phyloP scores from a whole-genome alignment of 2,797 vertebrate species.

The Chelonia mydas region DNA sequence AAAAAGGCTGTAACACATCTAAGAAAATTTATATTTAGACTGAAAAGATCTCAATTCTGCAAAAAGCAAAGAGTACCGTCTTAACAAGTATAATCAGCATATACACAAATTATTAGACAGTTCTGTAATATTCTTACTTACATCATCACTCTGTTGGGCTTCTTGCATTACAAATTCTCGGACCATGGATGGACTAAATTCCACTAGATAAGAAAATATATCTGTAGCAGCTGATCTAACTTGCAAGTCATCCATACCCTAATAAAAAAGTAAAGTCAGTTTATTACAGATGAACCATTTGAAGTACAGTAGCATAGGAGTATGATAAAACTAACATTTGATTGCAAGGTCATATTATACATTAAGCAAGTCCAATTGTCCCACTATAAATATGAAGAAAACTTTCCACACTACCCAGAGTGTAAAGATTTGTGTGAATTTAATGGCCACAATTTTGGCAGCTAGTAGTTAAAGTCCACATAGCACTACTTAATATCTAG shows the following conservation, averaged over 20 bases:
- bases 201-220: slow-evolving; percentile 99
- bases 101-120: background rate
- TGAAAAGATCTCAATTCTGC: background rate
- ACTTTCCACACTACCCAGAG: background rate
- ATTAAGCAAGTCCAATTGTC: background rate
- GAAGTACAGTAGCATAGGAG: background rate
- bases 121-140: slow-evolving; percentile 78
- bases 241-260: slow-evolving; percentile 99
- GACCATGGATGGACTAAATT: slow-evolving; percentile 99
- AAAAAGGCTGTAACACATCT: background rate
- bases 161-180: slow-evolving; percentile 99
- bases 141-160: slow-evolving; percentile 96
- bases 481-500: background rate
- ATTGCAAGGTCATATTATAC: background rate
- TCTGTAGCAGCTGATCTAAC: slow-evolving; percentile 97
- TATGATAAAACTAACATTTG: background rate
- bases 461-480: background rate
- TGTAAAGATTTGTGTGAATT: background rate
- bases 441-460: background rate
- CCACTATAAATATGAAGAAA: background rate
- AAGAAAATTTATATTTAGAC: slow-evolving; percentile 1
- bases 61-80: background rate
- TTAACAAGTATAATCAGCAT: background rate
- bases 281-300: slow-evolving; percentile 14
- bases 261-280: slow-evolving; percentile 28